Base-by-base conservation (phyloP, 2,797 vertebrate genomes). In the Sparidentex hasta region DNA sequence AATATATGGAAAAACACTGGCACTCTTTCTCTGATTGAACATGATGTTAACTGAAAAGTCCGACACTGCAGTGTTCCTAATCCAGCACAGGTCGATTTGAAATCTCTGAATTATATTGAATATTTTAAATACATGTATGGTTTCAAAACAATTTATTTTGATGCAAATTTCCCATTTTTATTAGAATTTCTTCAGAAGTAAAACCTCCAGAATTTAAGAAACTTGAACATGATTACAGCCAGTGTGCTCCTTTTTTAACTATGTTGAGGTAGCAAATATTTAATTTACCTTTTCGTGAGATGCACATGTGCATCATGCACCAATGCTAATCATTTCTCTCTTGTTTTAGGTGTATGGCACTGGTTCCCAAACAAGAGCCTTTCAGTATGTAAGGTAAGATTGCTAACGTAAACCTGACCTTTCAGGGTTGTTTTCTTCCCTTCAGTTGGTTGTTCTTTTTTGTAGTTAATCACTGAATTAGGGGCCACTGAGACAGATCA, bases 311-410 rank as follows among this genome's bases (percentile, higher is more conserved):
- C 12, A 17, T 73, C 4, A 6, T 59, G 20, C 58, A 69, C 27
- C 27, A 68, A 61, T 11, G 1, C 20, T 67, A 4, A 55, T 65
- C 23, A 1, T 0, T 70, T 12, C 55, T 21, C 18, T 76, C 14
- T 71, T 78, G 11, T 82, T 71, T 2, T 81, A 99, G 98, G 98
- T 99, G 1, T 99, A 99, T 23, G 98, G 98, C 46, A 95, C 97
- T 25, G 98, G 98, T 82, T 97, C 97, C 67, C 98, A 99, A 90
- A 99, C 98, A 0, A 96, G 98, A 94, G 98, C 98, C 5, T 99
- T 99, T 91, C 98, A 99, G 76, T 99, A 99, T 47, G 98, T 99
- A 71, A 99, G 98, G 98, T 99, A 87, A 85, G 88, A 62, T 1
- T 51, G 7, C 9, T 17, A 3, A 58, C 43, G 52, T 27, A 11